Evolutionary conservation across 2,888 invertebrate genomes (phyloP).

Genomic region (Habrosyne pyritoides): DNA sequence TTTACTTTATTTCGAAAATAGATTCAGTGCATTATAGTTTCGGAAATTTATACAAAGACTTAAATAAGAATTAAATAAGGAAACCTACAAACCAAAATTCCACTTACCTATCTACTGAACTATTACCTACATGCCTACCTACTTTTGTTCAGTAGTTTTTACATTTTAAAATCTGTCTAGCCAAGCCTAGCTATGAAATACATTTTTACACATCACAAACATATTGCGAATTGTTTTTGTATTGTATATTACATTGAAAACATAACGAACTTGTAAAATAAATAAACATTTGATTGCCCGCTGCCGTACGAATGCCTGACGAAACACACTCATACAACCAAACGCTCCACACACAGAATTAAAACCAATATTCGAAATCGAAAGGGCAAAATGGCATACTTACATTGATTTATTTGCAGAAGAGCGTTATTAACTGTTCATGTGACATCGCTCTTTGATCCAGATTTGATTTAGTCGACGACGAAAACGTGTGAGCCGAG

Average conservation of each 20-base stretch:
- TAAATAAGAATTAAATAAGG: no score
- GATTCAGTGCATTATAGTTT: no score
- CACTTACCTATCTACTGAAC: no score
- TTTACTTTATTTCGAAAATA: no score
- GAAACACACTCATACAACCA: neutral
- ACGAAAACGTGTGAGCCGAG: slow-evolving; percentile 1
- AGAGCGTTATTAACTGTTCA: slow-evolving; percentile 10
- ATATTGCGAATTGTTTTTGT: neutral
- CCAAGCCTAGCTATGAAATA: no score
- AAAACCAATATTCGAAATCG: slow-evolving; percentile 3
- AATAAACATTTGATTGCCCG: neutral
- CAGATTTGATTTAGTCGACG: slow-evolving; percentile 10
- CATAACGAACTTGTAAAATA: neutral
- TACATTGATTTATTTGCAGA: slow-evolving; percentile 9
- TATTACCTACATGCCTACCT: no score
- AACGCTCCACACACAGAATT: neutral
- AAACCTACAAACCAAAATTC: no score
- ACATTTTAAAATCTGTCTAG: no score
- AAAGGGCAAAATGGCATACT: slow-evolving; percentile 1
- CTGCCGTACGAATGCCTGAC: neutral
- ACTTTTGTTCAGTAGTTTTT: no score
- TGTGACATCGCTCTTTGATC: slow-evolving; percentile 13
- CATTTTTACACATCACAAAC: no score
- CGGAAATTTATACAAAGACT: no score
- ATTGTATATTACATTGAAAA: neutral